Percentiles rank a stretch among this genome's conserved stretches.
These are phyloP conservation scores for Probaryconus sp. DNA, from an alignment of 1,140 invertebrate species.

Conservation along the genomic window DNA sequence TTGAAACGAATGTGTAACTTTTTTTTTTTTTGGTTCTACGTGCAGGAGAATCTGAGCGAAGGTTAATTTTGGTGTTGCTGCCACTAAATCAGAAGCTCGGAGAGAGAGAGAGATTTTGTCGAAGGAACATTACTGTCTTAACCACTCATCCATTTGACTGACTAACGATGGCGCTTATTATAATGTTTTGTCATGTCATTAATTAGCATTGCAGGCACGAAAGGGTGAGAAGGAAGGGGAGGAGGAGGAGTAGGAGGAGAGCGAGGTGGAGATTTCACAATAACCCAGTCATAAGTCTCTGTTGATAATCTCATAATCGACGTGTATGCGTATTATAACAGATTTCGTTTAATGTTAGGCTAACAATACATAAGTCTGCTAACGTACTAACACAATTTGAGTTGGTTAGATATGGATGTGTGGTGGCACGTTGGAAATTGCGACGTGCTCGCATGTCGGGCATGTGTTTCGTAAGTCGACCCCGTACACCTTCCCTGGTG, in stretches of 20 bases:
- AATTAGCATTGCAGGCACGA: slow-evolving; percentile 50
- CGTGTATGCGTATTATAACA: slow-evolving; percentile 36
- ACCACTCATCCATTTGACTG: slow-evolving; percentile 78
- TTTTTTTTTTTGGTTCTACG: no score
- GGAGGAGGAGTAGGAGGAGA: no score
- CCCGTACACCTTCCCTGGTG: slow-evolving; percentile 99
- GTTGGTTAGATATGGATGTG: slow-evolving; percentile 96
- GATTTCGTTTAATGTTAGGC: slow-evolving; percentile 50
- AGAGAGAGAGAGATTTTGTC: neutral
- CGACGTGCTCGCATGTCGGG: slow-evolving; percentile 94
- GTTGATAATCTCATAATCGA: slow-evolving; percentile 36
- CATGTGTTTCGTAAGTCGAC: slow-evolving; percentile 99
- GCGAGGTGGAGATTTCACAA: no score
- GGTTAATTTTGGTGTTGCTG: no score
- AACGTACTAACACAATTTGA: slow-evolving; percentile 77
- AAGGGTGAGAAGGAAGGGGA: no score
- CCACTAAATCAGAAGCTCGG: no score
- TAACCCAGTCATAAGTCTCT: no score
- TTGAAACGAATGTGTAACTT: no score
- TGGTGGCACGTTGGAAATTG: slow-evolving; percentile 93
- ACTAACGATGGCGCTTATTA: slow-evolving; percentile 69
- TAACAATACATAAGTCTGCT: slow-evolving; percentile 65
- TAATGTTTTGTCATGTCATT: slow-evolving; percentile 57
- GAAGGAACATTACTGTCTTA: slow-evolving; percentile 70
- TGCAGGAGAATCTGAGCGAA: no score